Conservation (phyloP, 2,797 vertebrate species). For the Brotogeris chrysoptera region DNA sequence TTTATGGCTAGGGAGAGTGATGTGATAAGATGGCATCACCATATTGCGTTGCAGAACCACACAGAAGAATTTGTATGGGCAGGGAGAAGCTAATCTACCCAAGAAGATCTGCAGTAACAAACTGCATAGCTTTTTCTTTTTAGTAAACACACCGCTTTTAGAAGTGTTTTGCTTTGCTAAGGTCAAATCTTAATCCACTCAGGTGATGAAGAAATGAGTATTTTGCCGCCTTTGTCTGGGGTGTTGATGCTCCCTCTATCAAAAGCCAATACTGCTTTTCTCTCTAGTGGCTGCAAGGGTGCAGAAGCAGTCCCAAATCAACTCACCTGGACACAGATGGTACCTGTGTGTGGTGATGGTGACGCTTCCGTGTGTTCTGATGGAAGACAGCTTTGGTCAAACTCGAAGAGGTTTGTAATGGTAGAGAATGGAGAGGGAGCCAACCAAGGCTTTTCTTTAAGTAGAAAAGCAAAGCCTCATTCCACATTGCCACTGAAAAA, state of each 20-base stretch:
- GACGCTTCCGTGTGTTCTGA: rapidly evolving
- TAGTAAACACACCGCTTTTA: not conserved
- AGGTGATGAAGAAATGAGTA: not conserved
- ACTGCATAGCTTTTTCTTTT: not conserved
- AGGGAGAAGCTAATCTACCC: not conserved
- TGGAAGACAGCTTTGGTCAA: not conserved
- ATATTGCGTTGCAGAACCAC: conserved; percentile 22
- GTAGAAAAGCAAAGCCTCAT: not conserved
- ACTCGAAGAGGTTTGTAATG: not conserved
- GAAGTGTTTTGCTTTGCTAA: not conserved
- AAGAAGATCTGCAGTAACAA: not conserved
- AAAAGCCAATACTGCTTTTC: not conserved
- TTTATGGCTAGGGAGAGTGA: not conserved
- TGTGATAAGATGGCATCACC: not conserved
- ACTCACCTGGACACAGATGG: not conserved
- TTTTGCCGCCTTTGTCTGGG: not conserved
- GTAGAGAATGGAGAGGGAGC: not conserved
- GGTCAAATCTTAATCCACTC: not conserved
- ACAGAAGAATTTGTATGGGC: not conserved
- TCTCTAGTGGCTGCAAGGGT: not conserved
- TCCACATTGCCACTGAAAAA: not conserved
- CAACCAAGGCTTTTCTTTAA: not conserved
- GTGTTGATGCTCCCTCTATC: not conserved
- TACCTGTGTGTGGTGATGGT: not conserved
- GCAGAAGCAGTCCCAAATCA: not conserved